Base-by-base conservation (phyloP, 2,888 invertebrate species). In the Cartodere bifasciata region DNA sequence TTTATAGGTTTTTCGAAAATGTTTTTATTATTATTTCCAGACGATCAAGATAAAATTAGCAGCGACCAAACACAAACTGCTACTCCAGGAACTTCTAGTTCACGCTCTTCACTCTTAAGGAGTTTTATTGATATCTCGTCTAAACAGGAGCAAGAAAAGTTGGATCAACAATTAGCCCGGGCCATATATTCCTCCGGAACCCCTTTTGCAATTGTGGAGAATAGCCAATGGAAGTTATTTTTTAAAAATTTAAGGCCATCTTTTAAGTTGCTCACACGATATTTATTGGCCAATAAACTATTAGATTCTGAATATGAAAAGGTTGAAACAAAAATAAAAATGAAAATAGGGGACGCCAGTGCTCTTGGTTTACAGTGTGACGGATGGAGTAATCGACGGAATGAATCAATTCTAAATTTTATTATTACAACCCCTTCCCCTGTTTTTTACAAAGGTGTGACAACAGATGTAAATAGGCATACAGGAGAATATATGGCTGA, bases 381-480 rank as follows among this genome's bases (percentile, higher is more conserved):
- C 22, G 38, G 35, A 2, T 41, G 40, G 37, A 22, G 32, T 1
- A 43, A 43, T 16, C 22, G 36, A n/a, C 16, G 39, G 20, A 39
- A 38, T 15, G 44, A 49, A 37, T 41, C 44, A 4, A 40, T 48
- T 9, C 40, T 47, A 20, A 45, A 48, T 31, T 47, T 47, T 34
- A 40, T 47, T 6, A 34, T 45, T 12, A 45, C 37, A 16, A 46
- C 48, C 6, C 47, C 45, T 28, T 40, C 41, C 28, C 48, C 46
- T 23, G 39, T 46, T 9, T 38, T 47, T 28, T 44, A 41, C 21
- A 38, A 39, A 34, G 42, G 40, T 2, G 34, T 48, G 24, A 28
- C 29, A 13, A 43, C 46, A 7, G 37, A 23, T 13, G 35, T 37
- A 2, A 35, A 47, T 31, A 29, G 37, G 28, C 42, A 47, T 32